phyloP scores from a whole-genome alignment of 92 coral and sea anemone genomes.

The Muricea muricata region DNA sequence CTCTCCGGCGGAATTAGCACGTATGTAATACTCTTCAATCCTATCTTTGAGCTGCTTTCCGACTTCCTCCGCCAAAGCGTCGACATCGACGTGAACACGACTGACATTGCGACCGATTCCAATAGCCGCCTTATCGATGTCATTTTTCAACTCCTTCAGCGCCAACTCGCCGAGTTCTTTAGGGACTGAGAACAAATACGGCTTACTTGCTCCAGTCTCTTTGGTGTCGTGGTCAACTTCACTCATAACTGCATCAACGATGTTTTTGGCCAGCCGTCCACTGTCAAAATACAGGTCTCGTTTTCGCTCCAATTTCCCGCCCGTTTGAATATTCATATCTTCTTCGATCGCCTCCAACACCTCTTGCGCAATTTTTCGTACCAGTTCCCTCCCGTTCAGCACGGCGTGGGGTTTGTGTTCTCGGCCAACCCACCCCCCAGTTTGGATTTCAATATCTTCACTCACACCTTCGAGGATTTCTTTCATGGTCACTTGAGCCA shows the following conservation, averaged over 20 bases:
- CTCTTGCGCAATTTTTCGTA: background rate
- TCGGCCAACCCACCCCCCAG: conserved; percentile 23
- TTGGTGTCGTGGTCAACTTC: conserved; percentile 30
- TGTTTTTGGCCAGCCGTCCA: conserved; percentile 27
- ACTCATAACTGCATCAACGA: conserved; percentile 25
- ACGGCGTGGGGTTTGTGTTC: conserved; percentile 32
- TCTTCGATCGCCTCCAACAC: conserved; percentile 30
- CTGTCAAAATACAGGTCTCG: conserved; percentile 30
- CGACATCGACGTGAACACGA: conserved; percentile 35
- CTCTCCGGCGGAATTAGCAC: conserved; percentile 26
- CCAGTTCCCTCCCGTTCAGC: background rate
- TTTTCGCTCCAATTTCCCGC: conserved; percentile 22
- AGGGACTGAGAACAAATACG: conserved; percentile 32
- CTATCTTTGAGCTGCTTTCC: conserved; percentile 32
- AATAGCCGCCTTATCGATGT: conserved; percentile 28
- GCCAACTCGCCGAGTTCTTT: conserved; percentile 20
- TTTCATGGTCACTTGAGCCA: conserved; percentile 28
- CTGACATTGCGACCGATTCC: conserved; percentile 19
- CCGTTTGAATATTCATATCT: conserved; percentile 37
- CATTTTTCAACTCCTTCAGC: background rate
- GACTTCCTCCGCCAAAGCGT: conserved; percentile 18
- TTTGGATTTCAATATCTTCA: conserved; percentile 37
- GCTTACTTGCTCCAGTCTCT: conserved; percentile 14
- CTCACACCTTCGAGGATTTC: conserved; percentile 23
- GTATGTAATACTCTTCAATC: conserved; percentile 22